These are phyloP conservation scores for Lepidocolaptes lacrymiger DNA, from an alignment of 2,797 vertebrate genomes.

Conservation along the genomic window DNA sequence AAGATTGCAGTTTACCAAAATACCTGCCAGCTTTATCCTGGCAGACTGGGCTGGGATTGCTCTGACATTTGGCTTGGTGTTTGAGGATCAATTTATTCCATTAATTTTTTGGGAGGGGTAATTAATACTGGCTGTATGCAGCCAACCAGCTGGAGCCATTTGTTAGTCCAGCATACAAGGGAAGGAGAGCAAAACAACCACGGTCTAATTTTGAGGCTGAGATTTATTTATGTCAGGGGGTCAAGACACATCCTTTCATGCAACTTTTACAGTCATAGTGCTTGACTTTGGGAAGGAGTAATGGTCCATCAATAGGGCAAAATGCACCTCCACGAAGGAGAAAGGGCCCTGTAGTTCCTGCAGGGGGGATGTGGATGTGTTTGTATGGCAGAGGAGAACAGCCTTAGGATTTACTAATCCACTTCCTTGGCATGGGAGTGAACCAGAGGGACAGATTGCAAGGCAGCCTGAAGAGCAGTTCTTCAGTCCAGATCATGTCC, in stretches of 20 bases:
- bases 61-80: not conserved
- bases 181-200: not conserved
- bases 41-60: not conserved
- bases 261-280: not conserved
- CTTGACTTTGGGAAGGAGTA: not conserved
- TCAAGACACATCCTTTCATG: not conserved
- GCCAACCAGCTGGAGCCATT: constrained; percentile 40
- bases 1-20: not conserved
- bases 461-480: not conserved
- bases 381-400: not conserved
- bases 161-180: not conserved
- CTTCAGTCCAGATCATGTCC: not conserved
- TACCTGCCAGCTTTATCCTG: not conserved
- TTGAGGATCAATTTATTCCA: constrained; percentile 17
- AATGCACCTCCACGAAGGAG: not conserved
- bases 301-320: not conserved
- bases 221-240: not conserved
- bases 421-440: not conserved
- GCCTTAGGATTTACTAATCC: not conserved
- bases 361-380: fast-evolving
- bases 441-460: not conserved
- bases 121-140: not conserved
- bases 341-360: not conserved
- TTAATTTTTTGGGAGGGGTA: not conserved
- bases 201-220: not conserved